These are phyloP conservation scores for Manacus vitellinus DNA, from an alignment of 2,113 vertebrate species.

Conservation along the genomic window DNA sequence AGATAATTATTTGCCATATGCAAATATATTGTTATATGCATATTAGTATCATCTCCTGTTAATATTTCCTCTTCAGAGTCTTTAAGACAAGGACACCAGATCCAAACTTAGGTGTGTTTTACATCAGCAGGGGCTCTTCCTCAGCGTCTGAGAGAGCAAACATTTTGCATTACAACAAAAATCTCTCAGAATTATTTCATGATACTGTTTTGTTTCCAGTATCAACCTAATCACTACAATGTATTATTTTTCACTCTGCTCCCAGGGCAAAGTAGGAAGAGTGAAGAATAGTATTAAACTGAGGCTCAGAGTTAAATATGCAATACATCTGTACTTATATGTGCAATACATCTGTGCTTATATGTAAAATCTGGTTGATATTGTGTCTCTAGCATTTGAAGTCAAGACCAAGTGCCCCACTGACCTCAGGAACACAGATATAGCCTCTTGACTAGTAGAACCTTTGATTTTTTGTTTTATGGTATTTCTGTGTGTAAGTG, in stretches of 20 bases:
- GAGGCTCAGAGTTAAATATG: not conserved
- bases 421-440: not conserved
- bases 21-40: not conserved
- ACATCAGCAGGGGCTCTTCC: not conserved
- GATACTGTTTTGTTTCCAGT: not conserved
- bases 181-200: not conserved
- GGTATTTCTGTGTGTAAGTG: not conserved
- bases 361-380: not conserved
- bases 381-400: not conserved
- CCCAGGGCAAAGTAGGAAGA: not conserved
- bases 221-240: not conserved
- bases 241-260: not conserved
- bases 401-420: not conserved
- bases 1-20: not conserved
- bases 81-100: not conserved
- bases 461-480: not conserved
- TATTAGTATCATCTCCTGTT: not conserved
- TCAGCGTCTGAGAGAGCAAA: not conserved
- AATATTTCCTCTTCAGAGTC: not conserved
- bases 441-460: not conserved
- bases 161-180: not conserved
- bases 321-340: not conserved
- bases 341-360: not conserved
- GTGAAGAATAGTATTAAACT: not conserved
- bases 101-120: not conserved